These are phyloP conservation scores for Theristicus caerulescens DNA, from an alignment of 2,113 vertebrate genomes.

Conservation along the genomic window DNA sequence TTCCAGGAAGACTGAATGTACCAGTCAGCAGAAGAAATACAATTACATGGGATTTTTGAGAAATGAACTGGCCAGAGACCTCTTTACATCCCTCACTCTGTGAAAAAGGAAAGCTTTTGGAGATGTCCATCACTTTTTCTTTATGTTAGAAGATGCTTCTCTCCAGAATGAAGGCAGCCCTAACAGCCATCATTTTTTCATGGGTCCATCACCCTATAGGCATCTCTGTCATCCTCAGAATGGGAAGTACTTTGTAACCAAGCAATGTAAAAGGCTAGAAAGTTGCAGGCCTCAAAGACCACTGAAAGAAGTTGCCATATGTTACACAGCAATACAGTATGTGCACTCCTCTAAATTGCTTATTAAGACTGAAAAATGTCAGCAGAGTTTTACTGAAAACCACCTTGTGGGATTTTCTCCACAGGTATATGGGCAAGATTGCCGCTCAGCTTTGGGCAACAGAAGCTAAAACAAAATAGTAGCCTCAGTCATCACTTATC, in stretches of 20 bases:
- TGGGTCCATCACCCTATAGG: background rate
- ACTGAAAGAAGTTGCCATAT: background rate
- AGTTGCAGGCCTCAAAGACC: background rate
- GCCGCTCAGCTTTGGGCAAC: background rate
- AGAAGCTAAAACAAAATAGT: background rate
- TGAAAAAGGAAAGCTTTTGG: background rate
- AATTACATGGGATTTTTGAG: background rate
- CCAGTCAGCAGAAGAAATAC: background rate
- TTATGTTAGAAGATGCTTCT: background rate
- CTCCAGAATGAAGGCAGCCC: background rate
- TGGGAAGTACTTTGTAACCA: background rate
- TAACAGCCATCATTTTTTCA: fast-evolving
- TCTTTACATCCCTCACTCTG: background rate
- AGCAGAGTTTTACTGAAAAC: background rate
- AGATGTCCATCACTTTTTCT: background rate
- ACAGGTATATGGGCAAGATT: background rate
- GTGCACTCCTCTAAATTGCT: background rate
- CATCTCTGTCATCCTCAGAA: background rate
- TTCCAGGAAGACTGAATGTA: background rate
- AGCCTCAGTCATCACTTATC: background rate
- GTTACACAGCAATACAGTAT: background rate
- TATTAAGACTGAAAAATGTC: background rate
- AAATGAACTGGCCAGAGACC: background rate
- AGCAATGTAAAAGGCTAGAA: background rate
- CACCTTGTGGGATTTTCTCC: background rate